Evolutionary conservation across 1,140 invertebrate species (phyloP), one percentile per base, ranked within the genome.

Genomic region (Drosophila arawakana): DNA sequence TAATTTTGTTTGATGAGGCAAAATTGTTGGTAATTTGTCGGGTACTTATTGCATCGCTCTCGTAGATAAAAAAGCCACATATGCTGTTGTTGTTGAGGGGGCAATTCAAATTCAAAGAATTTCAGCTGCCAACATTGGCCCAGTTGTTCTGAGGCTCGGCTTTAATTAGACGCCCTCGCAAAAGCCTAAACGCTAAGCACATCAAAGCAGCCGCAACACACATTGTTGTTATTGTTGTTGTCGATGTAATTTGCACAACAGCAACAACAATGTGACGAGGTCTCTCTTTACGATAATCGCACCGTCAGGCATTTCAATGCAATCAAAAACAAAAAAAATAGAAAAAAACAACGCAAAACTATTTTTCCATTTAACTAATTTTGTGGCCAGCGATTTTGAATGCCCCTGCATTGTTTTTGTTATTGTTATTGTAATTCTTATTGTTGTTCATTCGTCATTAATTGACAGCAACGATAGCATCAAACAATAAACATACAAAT

Each of bases 321-420:
- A 50, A 49, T 21, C 25, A 30, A 25, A 47, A 41, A 46, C 43
- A 46, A 46, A 15, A 70, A 84, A 9, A 60, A 46, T 62, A 69
- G 78, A 84, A 13, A 60, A 60, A 49, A 85, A 84, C 82, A 81
- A 65, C 65, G 76, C 76, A 71, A 78, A 89, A 88, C 83, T 84
- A 89, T 89, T 89, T 89, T 89, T 89, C 85, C 84, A 89, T 84
- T 89, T 84, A 89, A 80, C 84, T 88, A 83, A 88, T 88, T 86
- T 89, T 79, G 80, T 72, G 71, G 79, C 70, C 65, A 55, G 65
- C 63, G 73, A 79, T 79, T 82, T 82, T 61, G 50, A 69, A 69
- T 74, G 71, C 77, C 50, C 47, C 67, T 61, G 68, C 77, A 76
- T 79, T 77, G 72, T 78, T 77, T n/a, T 44, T 70, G 59, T 62